Evolutionary conservation across 2,888 invertebrate genomes (phyloP).

Genomic region (Agrochola litura): DNA sequence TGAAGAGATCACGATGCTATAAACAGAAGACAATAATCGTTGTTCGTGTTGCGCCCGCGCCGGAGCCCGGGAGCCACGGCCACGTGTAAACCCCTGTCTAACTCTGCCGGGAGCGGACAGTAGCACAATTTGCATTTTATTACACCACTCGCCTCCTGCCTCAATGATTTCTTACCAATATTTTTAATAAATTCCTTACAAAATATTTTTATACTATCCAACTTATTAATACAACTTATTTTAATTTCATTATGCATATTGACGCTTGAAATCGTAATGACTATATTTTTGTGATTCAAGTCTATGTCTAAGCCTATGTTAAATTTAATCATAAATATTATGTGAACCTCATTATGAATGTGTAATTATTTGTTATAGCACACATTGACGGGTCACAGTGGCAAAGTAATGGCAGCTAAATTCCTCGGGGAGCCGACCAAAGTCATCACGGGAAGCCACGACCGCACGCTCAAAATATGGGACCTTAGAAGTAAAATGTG

Average conservation of each 20-base stretch:
- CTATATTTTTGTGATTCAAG: slow-evolving; percentile 34
- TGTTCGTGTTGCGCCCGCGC: slow-evolving; percentile 74
- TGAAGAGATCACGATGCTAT: slow-evolving; percentile 82
- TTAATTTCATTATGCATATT: slow-evolving; percentile 31
- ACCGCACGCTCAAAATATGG: slow-evolving; percentile 99
- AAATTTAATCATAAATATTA: slow-evolving; percentile 22
- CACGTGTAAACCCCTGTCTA: slow-evolving; percentile 77
- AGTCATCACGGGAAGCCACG: slow-evolving; percentile 99
- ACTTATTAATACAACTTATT: slow-evolving; percentile 32
- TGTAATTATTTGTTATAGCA: slow-evolving; percentile 91
- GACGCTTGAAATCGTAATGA: slow-evolving; percentile 32
- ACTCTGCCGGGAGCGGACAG: slow-evolving; percentile 72
- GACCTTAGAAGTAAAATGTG: slow-evolving; percentile 96
- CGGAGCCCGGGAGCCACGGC: slow-evolving; percentile 70
- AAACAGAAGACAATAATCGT: slow-evolving; percentile 83
- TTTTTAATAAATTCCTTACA: slow-evolving; percentile 16
- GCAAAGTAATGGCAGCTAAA: slow-evolving; percentile 99
- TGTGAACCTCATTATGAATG: slow-evolving; percentile 13
- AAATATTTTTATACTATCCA: slow-evolving; percentile 12
- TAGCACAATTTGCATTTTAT: slow-evolving; percentile 72
- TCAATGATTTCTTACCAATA: slow-evolving; percentile 33
- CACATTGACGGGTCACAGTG: slow-evolving; percentile 98
- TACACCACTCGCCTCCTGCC: slow-evolving; percentile 51
- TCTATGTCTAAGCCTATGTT: slow-evolving; percentile 19
- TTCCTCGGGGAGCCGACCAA: slow-evolving; percentile 97